phyloP scores from a whole-genome alignment of 2,888 invertebrate species.

The Lordiphosa andalusiaca region DNA sequence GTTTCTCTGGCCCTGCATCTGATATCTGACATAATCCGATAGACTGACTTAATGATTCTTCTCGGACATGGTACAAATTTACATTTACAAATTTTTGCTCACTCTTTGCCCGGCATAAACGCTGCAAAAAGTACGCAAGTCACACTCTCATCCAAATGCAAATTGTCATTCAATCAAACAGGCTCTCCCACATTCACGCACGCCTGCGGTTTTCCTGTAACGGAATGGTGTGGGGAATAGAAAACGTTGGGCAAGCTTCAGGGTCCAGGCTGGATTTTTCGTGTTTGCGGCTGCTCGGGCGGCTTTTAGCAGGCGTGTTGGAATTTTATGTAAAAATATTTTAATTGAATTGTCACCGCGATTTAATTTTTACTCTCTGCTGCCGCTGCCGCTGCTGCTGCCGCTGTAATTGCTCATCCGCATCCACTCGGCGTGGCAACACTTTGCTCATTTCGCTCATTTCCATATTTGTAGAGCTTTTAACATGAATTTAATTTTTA shows the following conservation, averaged over 20 bases:
- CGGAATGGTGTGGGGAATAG: no score
- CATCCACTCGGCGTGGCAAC: conserved; percentile 31
- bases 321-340: conserved; percentile 65
- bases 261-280: conserved; percentile 20
- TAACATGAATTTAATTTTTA: conserved; percentile 75
- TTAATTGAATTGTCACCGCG: conserved; percentile 73
- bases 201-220: no score
- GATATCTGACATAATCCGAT: no score
- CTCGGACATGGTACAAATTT: no score
- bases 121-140: no score
- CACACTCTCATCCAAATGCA: conserved; percentile 21
- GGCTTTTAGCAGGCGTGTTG: conserved; percentile 48
- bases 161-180: conserved; percentile 51
- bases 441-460: conserved; percentile 52
- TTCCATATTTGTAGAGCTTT: conserved; percentile 68
- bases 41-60: no score
- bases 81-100: no score
- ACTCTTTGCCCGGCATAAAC: no score
- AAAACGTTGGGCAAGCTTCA: no score
- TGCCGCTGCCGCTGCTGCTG: conserved; percentile 17
- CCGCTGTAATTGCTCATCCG: conserved; percentile 10
- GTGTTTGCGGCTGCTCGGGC: conserved; percentile 60
- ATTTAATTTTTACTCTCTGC: conserved; percentile 36
- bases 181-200: conserved; percentile 10
- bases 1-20: no score